These are phyloP conservation scores for Eristalinus sepulchralis DNA, from an alignment of 2,888 invertebrate genomes.

Conservation along the genomic window DNA sequence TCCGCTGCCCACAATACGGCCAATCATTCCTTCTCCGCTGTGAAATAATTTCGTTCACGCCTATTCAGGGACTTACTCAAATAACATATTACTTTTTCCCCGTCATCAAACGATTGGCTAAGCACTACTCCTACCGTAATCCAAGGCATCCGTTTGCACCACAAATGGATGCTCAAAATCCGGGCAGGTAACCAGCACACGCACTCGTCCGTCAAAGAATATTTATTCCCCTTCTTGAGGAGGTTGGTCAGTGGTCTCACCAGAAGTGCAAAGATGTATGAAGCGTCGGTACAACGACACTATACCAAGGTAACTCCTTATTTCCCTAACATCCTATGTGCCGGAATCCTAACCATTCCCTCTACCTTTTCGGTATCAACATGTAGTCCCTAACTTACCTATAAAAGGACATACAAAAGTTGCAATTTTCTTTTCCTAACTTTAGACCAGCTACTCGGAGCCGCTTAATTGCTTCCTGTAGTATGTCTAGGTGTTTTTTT, in stretches of 20 bases:
- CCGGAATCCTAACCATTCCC: background rate
- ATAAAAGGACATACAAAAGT: no score
- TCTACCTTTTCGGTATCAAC: background rate
- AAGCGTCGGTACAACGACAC: slow-evolving; percentile 22
- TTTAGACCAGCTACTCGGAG: background rate
- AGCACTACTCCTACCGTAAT: background rate
- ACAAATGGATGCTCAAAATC: slow-evolving; percentile 7
- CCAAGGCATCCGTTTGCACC: background rate
- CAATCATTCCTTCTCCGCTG: slow-evolving; percentile 11
- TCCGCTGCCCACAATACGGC: background rate
- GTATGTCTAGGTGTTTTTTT: no score
- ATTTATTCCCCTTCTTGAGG: slow-evolving; percentile 3
- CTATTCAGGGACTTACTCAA: background rate
- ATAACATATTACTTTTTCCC: no score
- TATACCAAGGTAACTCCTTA: slow-evolving; percentile 15
- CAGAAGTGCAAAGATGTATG: background rate
- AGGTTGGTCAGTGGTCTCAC: background rate
- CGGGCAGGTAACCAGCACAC: slow-evolving; percentile 12
- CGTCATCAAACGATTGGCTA: background rate
- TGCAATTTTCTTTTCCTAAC: no score
- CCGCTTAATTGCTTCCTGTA: no score
- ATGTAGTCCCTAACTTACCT: background rate
- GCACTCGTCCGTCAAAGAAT: slow-evolving; percentile 14
- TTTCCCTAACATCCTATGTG: slow-evolving; percentile 15
- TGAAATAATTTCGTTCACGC: background rate